phyloP scores from a whole-genome alignment of 2,797 vertebrate genomes.

The Tenualosa thibaudeaui region DNA sequence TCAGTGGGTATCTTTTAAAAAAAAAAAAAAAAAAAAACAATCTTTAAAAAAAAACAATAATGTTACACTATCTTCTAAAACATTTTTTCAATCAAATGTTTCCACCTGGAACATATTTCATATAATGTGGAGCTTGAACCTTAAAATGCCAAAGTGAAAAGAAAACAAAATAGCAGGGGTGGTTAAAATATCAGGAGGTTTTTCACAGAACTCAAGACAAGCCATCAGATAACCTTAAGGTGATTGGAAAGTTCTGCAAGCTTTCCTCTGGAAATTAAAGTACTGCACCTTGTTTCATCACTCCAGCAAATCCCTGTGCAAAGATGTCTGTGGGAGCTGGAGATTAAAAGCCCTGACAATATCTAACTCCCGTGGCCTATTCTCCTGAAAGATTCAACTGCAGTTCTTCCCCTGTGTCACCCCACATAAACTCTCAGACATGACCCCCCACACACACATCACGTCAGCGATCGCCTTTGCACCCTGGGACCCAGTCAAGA shows the following conservation, averaged over 20 bases:
- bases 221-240: neutral
- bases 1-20: neutral
- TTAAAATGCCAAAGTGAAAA: neutral
- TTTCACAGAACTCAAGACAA: neutral
- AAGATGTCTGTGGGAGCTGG: neutral
- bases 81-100: neutral
- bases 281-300: neutral
- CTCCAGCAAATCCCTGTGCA: neutral
- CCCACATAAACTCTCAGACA: neutral
- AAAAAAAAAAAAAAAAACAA: neutral
- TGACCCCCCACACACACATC: neutral
- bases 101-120: neutral
- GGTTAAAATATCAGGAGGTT: neutral
- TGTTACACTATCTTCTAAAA: neutral
- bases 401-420: neutral
- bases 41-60: neutral
- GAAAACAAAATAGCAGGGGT: neutral
- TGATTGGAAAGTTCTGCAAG: neutral
- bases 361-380: neutral
- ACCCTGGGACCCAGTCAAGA: neutral
- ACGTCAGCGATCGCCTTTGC: neutral
- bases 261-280: neutral
- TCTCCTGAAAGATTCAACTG: slow-evolving; percentile 7
- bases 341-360: neutral
- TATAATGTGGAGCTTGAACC: neutral